Base-by-base conservation (phyloP, 2,888 invertebrate species). In the Chalcosyrphus nemorum region DNA sequence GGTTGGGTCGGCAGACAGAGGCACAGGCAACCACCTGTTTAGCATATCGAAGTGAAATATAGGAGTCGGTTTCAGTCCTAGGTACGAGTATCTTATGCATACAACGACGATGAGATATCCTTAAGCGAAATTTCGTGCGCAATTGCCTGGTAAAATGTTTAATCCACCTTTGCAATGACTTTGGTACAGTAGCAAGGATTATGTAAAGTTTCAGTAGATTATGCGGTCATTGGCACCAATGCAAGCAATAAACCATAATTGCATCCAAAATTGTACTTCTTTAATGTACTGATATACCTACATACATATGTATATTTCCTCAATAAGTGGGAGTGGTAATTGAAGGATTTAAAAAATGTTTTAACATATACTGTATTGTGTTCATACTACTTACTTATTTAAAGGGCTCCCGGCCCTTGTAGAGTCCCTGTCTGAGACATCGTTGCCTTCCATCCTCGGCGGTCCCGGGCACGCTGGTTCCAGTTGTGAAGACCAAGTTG, bases 11-110 rank as follows among this genome's bases (percentile, higher is more conserved):
- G n/a, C n/a, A n/a, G n/a, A n/a, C n/a, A n/a, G n/a, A n/a, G n/a
- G n/a, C n/a, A n/a, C 54, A 56, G 70, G 19, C 11, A 81, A 81
- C 81, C 77, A 81, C 81, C 77, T 81, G 81, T 81, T 77, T 52
- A 52, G 50, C 57, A 72, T 59, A 65, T 61, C 77, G 71, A 57
- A 45, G 52, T 59, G 17, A 56, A 35, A 57, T 29, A 38, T 47
- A 11, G 29, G 21, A 27, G 43, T 35, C 0, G 41, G 13, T 21
- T 61, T 19, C 27, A n/a, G n/a, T n/a, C n/a, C n/a, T n/a, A n/a
- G n/a, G n/a, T n/a, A n/a, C n/a, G 24, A 27, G 15, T 21, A 50
- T 35, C 32, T 15, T 4, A 41, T 15, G n/a, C 13, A n/a, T 35
- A 56, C 6, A 63, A 24, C 47, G 32, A 35, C 17, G 17, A 45